Evolutionary conservation across 2,113 vertebrate genomes (phyloP).

Genomic region (Melospiza melodia): DNA sequence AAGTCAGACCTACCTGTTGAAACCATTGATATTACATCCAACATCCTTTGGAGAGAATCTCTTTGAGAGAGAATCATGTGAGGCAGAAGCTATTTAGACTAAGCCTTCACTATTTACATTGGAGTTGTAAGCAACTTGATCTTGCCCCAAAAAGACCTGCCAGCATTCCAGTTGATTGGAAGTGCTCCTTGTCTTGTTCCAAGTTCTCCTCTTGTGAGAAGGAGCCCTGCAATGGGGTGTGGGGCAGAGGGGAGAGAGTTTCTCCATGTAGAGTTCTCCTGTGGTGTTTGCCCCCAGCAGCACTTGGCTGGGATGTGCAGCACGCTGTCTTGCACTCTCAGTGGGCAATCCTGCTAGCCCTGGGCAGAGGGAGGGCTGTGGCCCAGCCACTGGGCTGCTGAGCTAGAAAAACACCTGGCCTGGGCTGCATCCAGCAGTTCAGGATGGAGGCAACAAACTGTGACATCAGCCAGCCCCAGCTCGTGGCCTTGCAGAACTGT

Average conservation of each 20-base stretch:
- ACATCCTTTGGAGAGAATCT: not conserved
- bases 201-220: not conserved
- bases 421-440: not conserved
- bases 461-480: accelerated
- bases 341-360: not conserved
- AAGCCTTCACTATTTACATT: not conserved
- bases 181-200: not conserved
- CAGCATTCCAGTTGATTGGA: not conserved
- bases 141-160: not conserved
- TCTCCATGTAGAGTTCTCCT: not conserved
- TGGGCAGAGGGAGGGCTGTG: not conserved
- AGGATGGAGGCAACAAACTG: not conserved
- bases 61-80: not conserved
- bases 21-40: not conserved
- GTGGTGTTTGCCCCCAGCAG: not conserved
- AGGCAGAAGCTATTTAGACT: not conserved
- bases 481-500: not conserved
- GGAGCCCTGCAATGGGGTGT: not conserved
- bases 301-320: not conserved
- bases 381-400: not conserved
- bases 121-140: not conserved
- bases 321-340: accelerated
- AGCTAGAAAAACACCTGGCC: not conserved
- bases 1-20: not conserved
- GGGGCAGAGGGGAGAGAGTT: not conserved